phyloP scores from a whole-genome alignment of 2,888 invertebrate genomes.

The Ganaspis brasiliensis region DNA sequence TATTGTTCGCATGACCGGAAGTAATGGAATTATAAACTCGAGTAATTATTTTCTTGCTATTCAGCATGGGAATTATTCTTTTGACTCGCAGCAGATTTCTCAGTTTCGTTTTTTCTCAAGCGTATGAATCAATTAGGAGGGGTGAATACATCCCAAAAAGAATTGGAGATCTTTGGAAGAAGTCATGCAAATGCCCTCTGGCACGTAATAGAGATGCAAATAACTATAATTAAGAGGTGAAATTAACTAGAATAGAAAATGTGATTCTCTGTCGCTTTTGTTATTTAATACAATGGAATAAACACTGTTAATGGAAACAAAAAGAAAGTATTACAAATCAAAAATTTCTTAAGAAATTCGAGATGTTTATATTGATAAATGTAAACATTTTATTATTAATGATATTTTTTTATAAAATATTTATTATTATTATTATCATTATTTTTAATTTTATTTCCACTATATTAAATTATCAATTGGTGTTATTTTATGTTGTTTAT shows the following conservation, averaged over 20 bases:
- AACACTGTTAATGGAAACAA: not conserved
- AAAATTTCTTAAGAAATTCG: no score
- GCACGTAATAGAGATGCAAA: constrained; percentile 26
- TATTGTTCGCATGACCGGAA: constrained; percentile 32
- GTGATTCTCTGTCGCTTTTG: not conserved
- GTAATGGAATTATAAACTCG: not conserved
- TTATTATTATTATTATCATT: no score
- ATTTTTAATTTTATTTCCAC: no score
- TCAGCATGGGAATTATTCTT: constrained; percentile 20
- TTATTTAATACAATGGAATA: not conserved
- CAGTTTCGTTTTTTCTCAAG: constrained; percentile 13
- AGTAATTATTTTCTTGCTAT: constrained; percentile 16
- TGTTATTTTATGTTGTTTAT: no score
- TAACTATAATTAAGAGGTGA: constrained; percentile 24
- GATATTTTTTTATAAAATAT: no score
- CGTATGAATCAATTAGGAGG: constrained; percentile 36
- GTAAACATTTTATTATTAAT: no score
- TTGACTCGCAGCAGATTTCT: constrained; percentile 19
- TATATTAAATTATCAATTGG: no score
- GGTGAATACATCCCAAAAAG: constrained; percentile 16
- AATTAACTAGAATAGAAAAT: not conserved
- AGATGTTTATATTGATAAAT: no score
- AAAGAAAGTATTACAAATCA: not conserved
- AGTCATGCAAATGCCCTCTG: constrained; percentile 36
- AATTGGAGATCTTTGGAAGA: not conserved